These are phyloP conservation scores for Threskiornis aethiopicus DNA, from an alignment of 2,797 vertebrate species.

Conservation along the genomic window DNA sequence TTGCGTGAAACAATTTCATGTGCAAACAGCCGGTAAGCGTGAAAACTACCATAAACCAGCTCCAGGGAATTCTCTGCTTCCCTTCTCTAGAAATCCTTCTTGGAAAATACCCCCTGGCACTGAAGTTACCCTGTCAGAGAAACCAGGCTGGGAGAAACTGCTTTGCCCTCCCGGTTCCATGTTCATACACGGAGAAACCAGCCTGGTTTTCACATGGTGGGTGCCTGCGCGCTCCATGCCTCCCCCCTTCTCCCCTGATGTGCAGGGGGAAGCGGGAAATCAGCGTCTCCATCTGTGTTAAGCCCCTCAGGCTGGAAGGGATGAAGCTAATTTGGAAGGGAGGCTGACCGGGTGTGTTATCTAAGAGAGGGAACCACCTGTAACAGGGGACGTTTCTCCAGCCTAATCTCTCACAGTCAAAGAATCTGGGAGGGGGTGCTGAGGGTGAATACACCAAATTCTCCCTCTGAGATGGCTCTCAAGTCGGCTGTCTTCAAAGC, in stretches of 20 bases:
- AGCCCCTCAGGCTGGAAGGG: neutral
- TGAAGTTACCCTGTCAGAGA: neutral
- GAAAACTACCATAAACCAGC: slow-evolving; percentile 15
- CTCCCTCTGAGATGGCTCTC: neutral
- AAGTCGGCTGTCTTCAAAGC: neutral
- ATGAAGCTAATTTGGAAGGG: neutral
- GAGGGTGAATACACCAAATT: neutral
- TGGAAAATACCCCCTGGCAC: neutral
- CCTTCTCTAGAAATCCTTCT: neutral
- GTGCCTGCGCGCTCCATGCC: neutral
- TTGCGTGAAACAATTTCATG: slow-evolving; percentile 66
- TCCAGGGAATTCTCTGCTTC: neutral
- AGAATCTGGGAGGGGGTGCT: neutral
- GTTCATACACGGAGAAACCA: neutral
- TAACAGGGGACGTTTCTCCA: neutral
- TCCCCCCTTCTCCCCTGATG: neutral
- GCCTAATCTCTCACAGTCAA: neutral
- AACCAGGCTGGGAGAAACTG: neutral
- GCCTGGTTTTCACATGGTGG: neutral
- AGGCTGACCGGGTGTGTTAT: neutral
- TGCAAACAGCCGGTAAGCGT: slow-evolving; percentile 60
- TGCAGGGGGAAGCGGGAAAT: neutral
- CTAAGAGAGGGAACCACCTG: neutral
- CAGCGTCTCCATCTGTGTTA: neutral
- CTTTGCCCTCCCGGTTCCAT: rapidly evolving